These are phyloP conservation scores for Palythoa grandis DNA, from an alignment of 92 coral and sea anemone species.

Conservation along the genomic window DNA sequence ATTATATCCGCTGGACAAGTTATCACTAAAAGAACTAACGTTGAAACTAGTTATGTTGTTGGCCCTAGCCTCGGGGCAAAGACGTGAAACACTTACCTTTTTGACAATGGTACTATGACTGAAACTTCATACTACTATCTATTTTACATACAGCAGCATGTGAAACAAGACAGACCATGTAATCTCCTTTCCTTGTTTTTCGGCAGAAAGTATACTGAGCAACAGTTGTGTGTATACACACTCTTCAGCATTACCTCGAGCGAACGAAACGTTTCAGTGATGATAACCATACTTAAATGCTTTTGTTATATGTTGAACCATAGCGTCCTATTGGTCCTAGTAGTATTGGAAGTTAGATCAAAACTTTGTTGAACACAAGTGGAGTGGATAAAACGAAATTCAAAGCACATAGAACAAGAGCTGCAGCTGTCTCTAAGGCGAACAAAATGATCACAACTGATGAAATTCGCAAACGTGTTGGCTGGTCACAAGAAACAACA, in stretches of 20 bases:
- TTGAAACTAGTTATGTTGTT: constrained; percentile 44
- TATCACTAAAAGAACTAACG: constrained; percentile 45
- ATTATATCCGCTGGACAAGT: background rate
- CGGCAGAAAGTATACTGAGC: constrained; percentile 42
- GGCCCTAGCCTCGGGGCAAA: constrained; percentile 60
- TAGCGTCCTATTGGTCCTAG: background rate
- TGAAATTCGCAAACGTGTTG: constrained; percentile 44
- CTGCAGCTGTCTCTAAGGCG: background rate
- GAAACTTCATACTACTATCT: constrained; percentile 28
- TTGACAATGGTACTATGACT: constrained; percentile 37
- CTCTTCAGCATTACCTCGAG: constrained; percentile 8
- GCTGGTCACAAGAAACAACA: constrained; percentile 48
- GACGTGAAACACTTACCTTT: constrained; percentile 51
- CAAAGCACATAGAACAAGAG: background rate
- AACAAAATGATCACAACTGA: constrained; percentile 34
- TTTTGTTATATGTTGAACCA: background rate
- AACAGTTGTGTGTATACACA: constrained; percentile 43
- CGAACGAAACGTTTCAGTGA: background rate
- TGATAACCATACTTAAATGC: background rate
- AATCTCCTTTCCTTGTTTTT: constrained; percentile 25
- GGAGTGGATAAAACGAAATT: background rate
- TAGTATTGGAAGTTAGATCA: background rate
- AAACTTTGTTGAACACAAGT: background rate
- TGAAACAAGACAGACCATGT: constrained; percentile 57
- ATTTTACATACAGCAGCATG: constrained; percentile 30